Conservation (phyloP, 2,113 vertebrate species). For the Piaya cayana region DNA sequence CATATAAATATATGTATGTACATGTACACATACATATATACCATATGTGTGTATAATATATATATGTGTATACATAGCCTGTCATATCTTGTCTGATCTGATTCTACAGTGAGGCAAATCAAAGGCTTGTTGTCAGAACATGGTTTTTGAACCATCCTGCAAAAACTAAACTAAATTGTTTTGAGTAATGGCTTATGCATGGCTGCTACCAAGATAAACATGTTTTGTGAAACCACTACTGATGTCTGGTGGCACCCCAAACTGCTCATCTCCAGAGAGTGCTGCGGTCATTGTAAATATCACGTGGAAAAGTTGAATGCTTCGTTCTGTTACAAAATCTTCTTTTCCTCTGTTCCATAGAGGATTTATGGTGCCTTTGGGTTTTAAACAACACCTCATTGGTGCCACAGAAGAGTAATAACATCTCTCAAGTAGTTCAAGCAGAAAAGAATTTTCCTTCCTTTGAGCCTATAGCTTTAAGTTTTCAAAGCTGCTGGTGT, state of each 20-base stretch:
- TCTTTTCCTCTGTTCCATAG: background rate
- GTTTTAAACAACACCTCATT: background rate
- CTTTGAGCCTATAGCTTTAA: background rate
- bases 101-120: background rate
- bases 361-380: background rate
- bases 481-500: background rate
- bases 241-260: background rate
- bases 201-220: background rate
- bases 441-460: background rate
- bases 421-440: background rate
- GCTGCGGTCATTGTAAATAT: background rate
- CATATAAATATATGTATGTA: background rate
- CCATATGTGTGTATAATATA: too few species aligned
- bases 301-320: background rate
- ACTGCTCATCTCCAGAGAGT: background rate
- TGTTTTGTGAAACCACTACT: background rate
- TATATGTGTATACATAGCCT: background rate
- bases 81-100: background rate
- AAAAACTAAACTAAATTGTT: background rate
- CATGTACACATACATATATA: background rate
- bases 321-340: background rate
- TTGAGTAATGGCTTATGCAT: background rate
- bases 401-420: background rate
- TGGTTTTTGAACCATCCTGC: background rate
- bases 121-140: background rate